Base-by-base conservation (phyloP, 2,113 vertebrate species). In the Noctilio leporinus region DNA sequence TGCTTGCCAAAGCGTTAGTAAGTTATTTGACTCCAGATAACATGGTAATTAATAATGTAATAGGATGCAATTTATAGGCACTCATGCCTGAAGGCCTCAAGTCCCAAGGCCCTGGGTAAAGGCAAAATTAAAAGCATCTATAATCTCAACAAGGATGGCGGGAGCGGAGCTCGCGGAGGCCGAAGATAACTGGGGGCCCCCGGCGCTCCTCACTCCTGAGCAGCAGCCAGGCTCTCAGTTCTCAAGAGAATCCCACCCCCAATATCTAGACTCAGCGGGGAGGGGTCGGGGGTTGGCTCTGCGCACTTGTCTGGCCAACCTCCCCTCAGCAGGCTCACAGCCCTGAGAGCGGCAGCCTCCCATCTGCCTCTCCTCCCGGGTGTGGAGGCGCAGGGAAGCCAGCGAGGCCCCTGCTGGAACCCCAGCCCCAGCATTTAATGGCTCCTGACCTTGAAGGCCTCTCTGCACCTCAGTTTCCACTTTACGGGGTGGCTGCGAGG, bases 61-160 rank as follows among this genome's bases (percentile, higher is more conserved):
- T 95, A 96, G 87, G 90, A 86, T 95, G 96, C 85, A 94, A 96
- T 96, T 97, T 95, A 94, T 95, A 93, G 95, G 92, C 92, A 92
- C 87, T 96, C 87, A 70, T 70, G 95, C 93, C 90, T 94, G 88
- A 96, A 96, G 94, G 94, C 90, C 85, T 92, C 64, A 19, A 49
- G 92, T 93, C 93, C 95, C 87, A 77, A 93, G 89, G 95, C 90
- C 92, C 72, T 95, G 65, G 70, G 92, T 93, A 93, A 94, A 95
- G 86, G 72, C 77, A 86, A 95, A 94, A 96, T 97, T 94, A 96
- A 97, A 96, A 96, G 85, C 96, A 95, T 96, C 55, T 35, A 93
- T 95, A 95, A 96, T 94, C 89, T 92, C 87, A 84, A 92, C 82
- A 89, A 92, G 65, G 75, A 80, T 22, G 45, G 30, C 1, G 4